phyloP scores from a whole-genome alignment of 2,888 invertebrate genomes.

The Melolontha melolontha region DNA sequence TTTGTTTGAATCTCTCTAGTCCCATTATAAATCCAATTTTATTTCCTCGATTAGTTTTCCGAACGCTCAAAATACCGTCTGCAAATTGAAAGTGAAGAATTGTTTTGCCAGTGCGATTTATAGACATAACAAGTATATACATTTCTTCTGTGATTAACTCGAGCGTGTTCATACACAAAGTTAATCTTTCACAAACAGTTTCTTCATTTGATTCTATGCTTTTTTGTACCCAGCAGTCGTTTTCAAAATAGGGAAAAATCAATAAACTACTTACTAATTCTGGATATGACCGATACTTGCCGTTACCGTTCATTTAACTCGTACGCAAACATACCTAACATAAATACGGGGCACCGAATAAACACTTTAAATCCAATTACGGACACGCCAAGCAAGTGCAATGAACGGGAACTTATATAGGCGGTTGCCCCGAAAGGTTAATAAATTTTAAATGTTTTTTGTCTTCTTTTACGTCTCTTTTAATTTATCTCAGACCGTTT shows the following conservation, averaged over 20 bases:
- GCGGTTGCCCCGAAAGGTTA: constrained; percentile 36
- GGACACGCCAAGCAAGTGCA: constrained; percentile 19
- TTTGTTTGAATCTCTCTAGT: no score
- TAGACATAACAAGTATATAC: no score
- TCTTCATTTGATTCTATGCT: constrained; percentile 9
- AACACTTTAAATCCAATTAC: constrained; percentile 36
- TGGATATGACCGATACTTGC: constrained; percentile 1
- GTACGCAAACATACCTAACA: background rate
- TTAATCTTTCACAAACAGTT: constrained; percentile 26
- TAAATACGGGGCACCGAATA: constrained; percentile 22
- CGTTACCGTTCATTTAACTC: background rate
- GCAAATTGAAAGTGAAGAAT: no score
- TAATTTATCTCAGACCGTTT: constrained; percentile 29
- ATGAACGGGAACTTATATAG: constrained; percentile 23
- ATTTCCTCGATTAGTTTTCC: no score
- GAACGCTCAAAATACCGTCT: no score
- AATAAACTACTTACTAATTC: constrained; percentile 33
- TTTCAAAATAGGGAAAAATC: constrained; percentile 6
- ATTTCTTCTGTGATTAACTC: no score
- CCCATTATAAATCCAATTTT: no score
- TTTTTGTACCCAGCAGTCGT: background rate
- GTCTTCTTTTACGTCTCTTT: constrained; percentile 24
- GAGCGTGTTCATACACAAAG: background rate
- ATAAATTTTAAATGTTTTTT: constrained; percentile 33
- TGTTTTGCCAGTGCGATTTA: no score